A percentile compares a stretch with the other conserved stretches of the same genome.
phyloP scores from a whole-genome alignment of 1,140 invertebrate species.

The Probaryconus sp. region DNA sequence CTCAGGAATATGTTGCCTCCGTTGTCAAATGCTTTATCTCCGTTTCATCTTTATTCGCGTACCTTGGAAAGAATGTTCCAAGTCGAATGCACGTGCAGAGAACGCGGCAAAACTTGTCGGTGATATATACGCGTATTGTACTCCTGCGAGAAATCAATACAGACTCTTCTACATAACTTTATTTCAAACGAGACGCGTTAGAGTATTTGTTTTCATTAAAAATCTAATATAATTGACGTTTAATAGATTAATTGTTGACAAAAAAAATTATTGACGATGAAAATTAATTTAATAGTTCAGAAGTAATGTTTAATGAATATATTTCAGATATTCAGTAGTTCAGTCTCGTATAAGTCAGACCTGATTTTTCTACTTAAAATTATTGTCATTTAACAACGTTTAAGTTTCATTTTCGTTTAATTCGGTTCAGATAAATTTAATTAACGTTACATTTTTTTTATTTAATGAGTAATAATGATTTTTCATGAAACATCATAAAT shows the following conservation, averaged over 20 bases:
- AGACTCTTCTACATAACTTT: constrained; percentile 42
- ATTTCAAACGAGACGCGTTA: constrained; percentile 26
- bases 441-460: too few relatives aligned
- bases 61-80: constrained; percentile 48
- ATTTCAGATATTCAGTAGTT: too few relatives aligned
- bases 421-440: too few relatives aligned
- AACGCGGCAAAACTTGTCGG: constrained; percentile 35
- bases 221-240: constrained; percentile 25
- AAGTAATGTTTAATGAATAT: too few relatives aligned
- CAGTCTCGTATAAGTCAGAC: too few relatives aligned
- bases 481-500: too few relatives aligned
- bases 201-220: constrained; percentile 42
- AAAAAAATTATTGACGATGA: too few relatives aligned
- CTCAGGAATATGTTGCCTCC: constrained; percentile 40
- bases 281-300: too few relatives aligned
- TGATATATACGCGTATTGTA: constrained; percentile 54
- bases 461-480: too few relatives aligned
- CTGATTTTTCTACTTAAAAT: too few relatives aligned
- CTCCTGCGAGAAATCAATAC: constrained; percentile 54
- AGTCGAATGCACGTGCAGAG: constrained; percentile 52
- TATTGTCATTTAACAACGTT: too few relatives aligned
- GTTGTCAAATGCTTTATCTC: constrained; percentile 56
- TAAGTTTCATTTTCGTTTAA: too few relatives aligned
- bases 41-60: constrained; percentile 56
- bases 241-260: constrained; percentile 43